Base-by-base conservation (phyloP, 1,140 invertebrate species). In the Bilobella aurantiaca region DNA sequence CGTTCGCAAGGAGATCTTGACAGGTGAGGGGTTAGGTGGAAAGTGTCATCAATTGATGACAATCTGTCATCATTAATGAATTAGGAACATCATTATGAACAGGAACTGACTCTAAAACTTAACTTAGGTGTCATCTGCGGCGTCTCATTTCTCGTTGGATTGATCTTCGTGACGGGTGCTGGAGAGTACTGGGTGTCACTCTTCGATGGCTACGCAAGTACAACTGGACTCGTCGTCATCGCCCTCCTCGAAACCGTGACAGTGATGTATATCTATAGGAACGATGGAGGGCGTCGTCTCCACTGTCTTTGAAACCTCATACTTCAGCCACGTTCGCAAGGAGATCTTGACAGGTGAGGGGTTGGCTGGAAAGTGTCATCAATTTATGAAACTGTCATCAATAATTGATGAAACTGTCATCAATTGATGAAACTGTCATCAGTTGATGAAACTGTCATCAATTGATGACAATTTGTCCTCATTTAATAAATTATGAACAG, bases 151-250 rank as follows among this genome's bases (percentile, higher is more conserved):
- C 79, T 86, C 68, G 85, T 93, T 64, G 93, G 93, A 28, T 79
- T 95, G 60, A 85, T 93, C 62, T 96, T 96, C 81, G 89, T 88
- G 67, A 91, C 91, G 42, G 90, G 91, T 63, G 90, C 91, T 56
- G 93, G 93, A 28, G 90, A 94, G 79, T 96, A 96, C 77, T 95
- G 93, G 92, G 82, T 96, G 16, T 90, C 89, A 76, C 84, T 96
- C 81, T 96, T 96, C 78, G 93, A 96, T 78, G 90, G 90, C 12
- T 96, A 94, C 79, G 91, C 92, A 64, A 92, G 91, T 60, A 94
- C 92, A 34, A 91, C 94, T 69, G 91, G 91, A 0, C 82, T 96
- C 28, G 91, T 96, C 3, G 84, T 93, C 34, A 87, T 96, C 8
- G 93, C 92, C 0, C 81, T 96, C 18, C 84, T 94, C 75, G 93